These are phyloP conservation scores for Andrena dorsata DNA, from an alignment of 2,888 invertebrate species.

Conservation along the genomic window DNA sequence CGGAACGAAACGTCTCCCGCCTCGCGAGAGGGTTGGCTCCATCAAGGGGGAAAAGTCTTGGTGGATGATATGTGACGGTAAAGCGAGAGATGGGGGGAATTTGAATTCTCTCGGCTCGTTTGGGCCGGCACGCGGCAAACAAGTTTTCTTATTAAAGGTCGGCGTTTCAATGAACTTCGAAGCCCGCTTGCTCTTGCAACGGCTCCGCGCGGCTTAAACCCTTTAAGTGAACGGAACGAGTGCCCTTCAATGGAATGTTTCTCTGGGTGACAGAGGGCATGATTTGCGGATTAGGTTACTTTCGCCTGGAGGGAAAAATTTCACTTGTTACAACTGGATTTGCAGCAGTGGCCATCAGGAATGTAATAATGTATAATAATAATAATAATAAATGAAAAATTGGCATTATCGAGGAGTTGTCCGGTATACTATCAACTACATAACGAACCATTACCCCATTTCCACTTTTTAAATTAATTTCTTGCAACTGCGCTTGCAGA, in stretches of 20 bases:
- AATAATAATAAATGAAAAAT: too few species aligned
- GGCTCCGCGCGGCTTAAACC: neutral
- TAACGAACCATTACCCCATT: too few species aligned
- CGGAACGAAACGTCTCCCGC: conserved; percentile 37
- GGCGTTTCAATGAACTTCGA: conserved; percentile 22
- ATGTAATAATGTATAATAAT: neutral
- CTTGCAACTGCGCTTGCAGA: too few species aligned
- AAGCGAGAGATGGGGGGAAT: conserved; percentile 28
- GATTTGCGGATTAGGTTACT: neutral
- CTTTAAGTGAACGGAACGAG: neutral
- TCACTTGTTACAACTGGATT: neutral
- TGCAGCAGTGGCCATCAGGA: neutral
- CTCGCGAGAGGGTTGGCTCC: conserved; percentile 4
- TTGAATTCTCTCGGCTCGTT: conserved; percentile 54
- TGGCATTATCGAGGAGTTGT: too few species aligned
- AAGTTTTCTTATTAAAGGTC: conserved; percentile 31
- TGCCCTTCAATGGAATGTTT: neutral
- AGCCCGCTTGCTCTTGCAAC: neutral
- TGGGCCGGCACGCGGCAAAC: conserved; percentile 29
- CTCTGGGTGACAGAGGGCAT: neutral
- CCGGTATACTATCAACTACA: too few species aligned
- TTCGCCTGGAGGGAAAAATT: neutral
- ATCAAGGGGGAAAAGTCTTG: conserved; percentile 51
- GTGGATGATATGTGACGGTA: conserved; percentile 44
- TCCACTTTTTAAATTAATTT: too few species aligned